Evolutionary conservation across 2,113 vertebrate species (phyloP), one percentile per base, ranked within the genome.

Genomic region (Urocitellus parryii): DNA sequence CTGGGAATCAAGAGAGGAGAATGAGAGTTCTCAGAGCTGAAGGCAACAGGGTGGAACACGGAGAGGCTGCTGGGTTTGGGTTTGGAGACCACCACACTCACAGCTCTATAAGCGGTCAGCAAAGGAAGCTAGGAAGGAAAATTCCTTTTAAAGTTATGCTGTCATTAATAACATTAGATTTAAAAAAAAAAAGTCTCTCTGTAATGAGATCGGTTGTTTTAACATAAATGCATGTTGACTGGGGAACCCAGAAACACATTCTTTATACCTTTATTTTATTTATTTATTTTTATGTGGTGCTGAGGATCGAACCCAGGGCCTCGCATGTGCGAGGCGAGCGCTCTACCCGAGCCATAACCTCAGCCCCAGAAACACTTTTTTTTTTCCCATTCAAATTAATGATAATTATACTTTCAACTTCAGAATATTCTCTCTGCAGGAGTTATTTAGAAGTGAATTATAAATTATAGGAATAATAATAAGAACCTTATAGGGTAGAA

Each of bases 361-460:
- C 45, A 45, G 45, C 45, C 45, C 45, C 45, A 45, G 45, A 45
- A 73, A 85, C 20, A 45, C 72, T 42, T 34, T 2, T 51, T 86
- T 92, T 92, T 80, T 77, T 3, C 1, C 61, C 37, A 45, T 53
- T 61, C 53, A 56, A 77, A 82, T 78, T 5, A 78, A 89, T 82
- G 18, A 37, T 81, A 94, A 37, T 39, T 70, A 74, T 25, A 12
- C 29, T 90, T 94, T 92, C n/a, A 45, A 73, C 24, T 76, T 80
- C n/a, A 65, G 73, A 88, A 92, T 76, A 48, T 56, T 48, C 58
- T 74, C 24, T 72, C 53, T 82, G 22, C 70, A 22, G 7, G 53
- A 39, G 42, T 61, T 96, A 45, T 93, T 70, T 67, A 93, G 74
- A 74, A 77, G 37, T 34, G 16, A 87, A 80, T 78, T 76, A 51